These are phyloP conservation scores for Mizuhopecten yessoensis DNA, from an alignment of 1,140 invertebrate species.

Conservation along the genomic window DNA sequence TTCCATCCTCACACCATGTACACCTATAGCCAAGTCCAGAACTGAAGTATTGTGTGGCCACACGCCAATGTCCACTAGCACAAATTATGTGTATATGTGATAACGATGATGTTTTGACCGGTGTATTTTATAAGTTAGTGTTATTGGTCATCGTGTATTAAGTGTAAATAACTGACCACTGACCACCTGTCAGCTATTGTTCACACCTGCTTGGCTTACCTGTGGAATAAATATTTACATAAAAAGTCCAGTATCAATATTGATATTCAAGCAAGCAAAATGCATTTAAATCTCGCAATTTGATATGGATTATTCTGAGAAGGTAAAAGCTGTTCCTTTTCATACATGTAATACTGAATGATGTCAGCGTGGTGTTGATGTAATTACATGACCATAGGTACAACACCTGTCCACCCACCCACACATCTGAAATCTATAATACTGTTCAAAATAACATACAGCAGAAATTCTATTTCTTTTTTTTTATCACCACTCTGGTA, in stretches of 20 bases:
- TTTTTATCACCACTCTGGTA: background rate
- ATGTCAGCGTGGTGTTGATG: no score
- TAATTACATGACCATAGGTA: background rate
- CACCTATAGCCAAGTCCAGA: no score
- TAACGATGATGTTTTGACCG: background rate
- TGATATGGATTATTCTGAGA: background rate
- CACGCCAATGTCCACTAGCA: no score
- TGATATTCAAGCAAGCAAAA: background rate
- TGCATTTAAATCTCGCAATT: background rate
- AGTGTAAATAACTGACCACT: no score
- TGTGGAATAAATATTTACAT: background rate
- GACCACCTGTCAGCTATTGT: background rate
- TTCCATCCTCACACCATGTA: no score
- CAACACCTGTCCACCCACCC: background rate
- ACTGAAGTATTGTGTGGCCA: no score
- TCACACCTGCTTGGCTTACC: background rate
- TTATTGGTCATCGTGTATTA: background rate
- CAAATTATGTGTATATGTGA: background rate
- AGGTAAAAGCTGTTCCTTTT: background rate
- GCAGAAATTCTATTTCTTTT: background rate
- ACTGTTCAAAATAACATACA: background rate
- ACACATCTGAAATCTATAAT: background rate
- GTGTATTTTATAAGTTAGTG: background rate
- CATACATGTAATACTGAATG: background rate
- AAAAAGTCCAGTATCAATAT: slow-evolving; percentile 14